Evolutionary conservation across 2,888 invertebrate genomes (phyloP).

Genomic region (Cyrtodaria siliqua): DNA sequence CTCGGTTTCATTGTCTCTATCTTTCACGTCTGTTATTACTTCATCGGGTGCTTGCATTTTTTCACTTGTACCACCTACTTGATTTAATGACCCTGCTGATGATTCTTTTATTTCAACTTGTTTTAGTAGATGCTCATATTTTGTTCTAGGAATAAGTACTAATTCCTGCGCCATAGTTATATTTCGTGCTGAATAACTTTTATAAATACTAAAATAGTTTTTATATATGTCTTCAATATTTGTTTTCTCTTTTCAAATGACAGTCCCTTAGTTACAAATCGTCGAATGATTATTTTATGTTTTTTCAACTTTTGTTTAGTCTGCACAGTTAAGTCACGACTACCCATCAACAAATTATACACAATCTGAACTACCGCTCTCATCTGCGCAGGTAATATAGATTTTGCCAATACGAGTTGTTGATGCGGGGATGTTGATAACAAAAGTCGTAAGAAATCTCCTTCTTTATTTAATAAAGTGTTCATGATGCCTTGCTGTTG

Average conservation of each 20-base stretch:
- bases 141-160: constrained; percentile 36
- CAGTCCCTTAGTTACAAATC: constrained; percentile 36
- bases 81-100: too few relatives aligned
- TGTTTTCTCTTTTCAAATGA: constrained; percentile 26
- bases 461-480: constrained; percentile 11
- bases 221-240: constrained; percentile 28
- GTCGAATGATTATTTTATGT: constrained; percentile 43
- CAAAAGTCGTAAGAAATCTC: constrained; percentile 34
- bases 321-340: constrained; percentile 9
- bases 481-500: constrained; percentile 12
- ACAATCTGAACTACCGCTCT: constrained; percentile 37
- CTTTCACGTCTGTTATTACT: too few relatives aligned
- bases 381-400: constrained; percentile 31
- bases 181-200: constrained; percentile 17
- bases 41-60: neutral
- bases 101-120: neutral
- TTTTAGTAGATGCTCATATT: constrained; percentile 41
- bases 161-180: constrained; percentile 42
- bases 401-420: constrained; percentile 12
- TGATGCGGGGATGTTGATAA: constrained; percentile 24
- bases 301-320: constrained; percentile 37
- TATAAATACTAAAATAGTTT: constrained; percentile 32
- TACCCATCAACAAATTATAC: constrained; percentile 32
- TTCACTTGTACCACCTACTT: too few relatives aligned
- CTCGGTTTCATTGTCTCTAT: too few relatives aligned